Evolutionary conservation across 2,113 vertebrate genomes (phyloP).

Genomic region (Excalfactoria chinensis): DNA sequence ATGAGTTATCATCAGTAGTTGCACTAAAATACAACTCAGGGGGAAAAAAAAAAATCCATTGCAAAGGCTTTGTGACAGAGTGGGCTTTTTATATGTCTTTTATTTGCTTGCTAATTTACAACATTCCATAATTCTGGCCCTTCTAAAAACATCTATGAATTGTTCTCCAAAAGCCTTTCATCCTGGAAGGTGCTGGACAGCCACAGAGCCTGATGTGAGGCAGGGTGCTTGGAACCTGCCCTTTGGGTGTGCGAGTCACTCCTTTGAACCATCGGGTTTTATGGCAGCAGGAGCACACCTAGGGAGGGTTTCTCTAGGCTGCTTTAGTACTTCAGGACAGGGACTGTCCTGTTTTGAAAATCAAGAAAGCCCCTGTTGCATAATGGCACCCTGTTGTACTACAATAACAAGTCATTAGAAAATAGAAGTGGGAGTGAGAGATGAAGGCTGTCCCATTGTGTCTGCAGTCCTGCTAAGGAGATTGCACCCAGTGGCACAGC

Average conservation of each 20-base stretch:
- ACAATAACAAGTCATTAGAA: background rate
- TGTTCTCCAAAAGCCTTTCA: slow-evolving; percentile 27
- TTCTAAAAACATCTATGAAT: background rate
- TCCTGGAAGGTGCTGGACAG: background rate
- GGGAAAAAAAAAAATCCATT: background rate
- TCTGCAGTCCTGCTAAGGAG: background rate
- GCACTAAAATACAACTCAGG: slow-evolving; percentile 6
- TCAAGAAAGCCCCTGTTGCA: background rate
- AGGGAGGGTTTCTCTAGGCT: background rate
- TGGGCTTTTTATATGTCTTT: background rate
- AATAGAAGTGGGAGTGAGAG: background rate
- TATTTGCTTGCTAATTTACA: slow-evolving; percentile 31
- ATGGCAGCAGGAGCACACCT: background rate
- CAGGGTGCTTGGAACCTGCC: background rate
- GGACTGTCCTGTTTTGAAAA: slow-evolving; percentile 6
- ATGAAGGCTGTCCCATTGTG: background rate
- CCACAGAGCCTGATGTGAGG: background rate
- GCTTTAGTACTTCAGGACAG: background rate
- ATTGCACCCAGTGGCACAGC: background rate
- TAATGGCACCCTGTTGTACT: background rate
- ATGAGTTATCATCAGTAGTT: slow-evolving; percentile 36
- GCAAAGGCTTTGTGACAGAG: background rate
- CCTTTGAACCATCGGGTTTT: background rate
- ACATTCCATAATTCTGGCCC: background rate
- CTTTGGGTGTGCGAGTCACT: background rate